phyloP scores from a whole-genome alignment of 2,888 invertebrate species.

The Drosophila flavopinicola region DNA sequence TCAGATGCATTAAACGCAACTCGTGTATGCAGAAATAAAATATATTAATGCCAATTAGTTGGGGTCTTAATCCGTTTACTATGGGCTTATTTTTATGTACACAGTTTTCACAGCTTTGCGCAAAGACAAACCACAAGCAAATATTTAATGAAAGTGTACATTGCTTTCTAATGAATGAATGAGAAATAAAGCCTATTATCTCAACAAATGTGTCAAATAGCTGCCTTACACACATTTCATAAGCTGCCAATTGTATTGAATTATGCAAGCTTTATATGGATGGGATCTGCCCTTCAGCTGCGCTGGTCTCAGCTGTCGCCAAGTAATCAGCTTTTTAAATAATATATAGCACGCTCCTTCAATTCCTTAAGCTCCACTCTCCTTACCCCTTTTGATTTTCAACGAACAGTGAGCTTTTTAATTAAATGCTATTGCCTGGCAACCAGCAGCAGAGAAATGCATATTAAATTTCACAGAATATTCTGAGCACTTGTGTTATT shows the following conservation, averaged over 20 bases:
- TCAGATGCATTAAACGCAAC: too few species aligned
- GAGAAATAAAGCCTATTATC: conserved; percentile 78
- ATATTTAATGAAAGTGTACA: conserved; percentile 80
- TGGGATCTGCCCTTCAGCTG: background rate
- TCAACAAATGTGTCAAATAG: conserved; percentile 45
- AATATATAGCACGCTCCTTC: conserved; percentile 56
- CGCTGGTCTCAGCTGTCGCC: conserved; percentile 12
- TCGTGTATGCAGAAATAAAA: conserved; percentile 21
- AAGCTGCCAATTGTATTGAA: conserved; percentile 74
- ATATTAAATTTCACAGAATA: conserved; percentile 10
- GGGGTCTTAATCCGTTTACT: background rate
- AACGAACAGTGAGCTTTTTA: conserved; percentile 25
- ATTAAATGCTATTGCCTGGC: conserved; percentile 43
- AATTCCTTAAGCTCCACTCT: conserved; percentile 18
- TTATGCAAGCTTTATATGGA: conserved; percentile 50
- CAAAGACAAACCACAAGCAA: conserved; percentile 27
- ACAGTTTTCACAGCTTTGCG: conserved; percentile 14
- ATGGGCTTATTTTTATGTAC: conserved; percentile 12
- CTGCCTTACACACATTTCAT: conserved; percentile 14
- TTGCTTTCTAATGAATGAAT: conserved; percentile 76
- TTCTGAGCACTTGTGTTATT: conserved; percentile 1
- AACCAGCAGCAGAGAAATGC: conserved; percentile 8
- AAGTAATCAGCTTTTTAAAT: conserved; percentile 51
- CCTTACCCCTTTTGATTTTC: conserved; percentile 5
- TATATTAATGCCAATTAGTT: conserved; percentile 46